A percentile compares a stretch with the other conserved stretches of the same genome.
Conservation (phyloP, 2,888 invertebrate species). For the Achlya flavicornis region DNA sequence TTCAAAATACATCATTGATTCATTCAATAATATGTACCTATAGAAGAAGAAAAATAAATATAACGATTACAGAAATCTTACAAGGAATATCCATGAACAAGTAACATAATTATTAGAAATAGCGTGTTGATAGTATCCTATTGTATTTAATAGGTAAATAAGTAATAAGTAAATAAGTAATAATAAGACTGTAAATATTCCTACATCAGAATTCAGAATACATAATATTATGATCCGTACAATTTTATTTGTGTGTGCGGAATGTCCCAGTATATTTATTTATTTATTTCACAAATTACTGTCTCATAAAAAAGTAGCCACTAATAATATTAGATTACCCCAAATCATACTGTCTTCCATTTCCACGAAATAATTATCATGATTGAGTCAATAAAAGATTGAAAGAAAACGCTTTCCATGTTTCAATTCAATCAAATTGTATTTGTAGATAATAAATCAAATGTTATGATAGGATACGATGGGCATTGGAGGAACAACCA, state of each 20-base stretch:
- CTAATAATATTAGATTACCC: neutral
- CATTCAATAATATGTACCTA: no score
- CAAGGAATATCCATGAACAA: no score
- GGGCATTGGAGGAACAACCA: neutral
- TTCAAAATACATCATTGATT: neutral
- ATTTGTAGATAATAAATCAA: constrained; percentile 6
- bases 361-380: constrained; percentile 6
- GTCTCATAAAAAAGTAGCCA: neutral
- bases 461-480: constrained; percentile 7
- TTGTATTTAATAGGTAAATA: neutral
- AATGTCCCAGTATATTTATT: no score
- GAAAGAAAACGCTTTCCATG: neutral
- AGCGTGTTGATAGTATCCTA: neutral
- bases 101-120: no score
- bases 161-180: neutral
- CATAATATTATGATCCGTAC: neutral
- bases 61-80: no score
- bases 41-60: neutral
- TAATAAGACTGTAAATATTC: no score
- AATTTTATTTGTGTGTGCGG: no score
- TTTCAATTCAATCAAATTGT: constrained; percentile 8
- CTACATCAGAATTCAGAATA: no score
- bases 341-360: neutral
- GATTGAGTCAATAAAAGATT: constrained; percentile 1
- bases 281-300: constrained; percentile 5